Conservation (phyloP, 2,113 vertebrate genomes). For the Clarias batrachus region DNA sequence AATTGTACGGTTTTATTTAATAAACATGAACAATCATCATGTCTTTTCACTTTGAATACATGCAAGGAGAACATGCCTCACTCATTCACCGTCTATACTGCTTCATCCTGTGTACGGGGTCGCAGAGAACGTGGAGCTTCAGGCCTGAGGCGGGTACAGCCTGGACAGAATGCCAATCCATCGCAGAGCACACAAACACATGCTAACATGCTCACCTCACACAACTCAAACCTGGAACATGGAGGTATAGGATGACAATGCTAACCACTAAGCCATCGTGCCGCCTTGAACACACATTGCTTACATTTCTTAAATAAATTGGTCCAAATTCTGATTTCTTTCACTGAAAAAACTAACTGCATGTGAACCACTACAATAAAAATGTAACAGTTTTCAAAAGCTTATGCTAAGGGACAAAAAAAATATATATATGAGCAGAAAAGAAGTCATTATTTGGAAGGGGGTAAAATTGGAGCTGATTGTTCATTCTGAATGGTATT, state of each 20-base stretch:
- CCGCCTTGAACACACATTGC: not conserved
- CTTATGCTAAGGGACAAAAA: not conserved
- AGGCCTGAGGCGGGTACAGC: no score
- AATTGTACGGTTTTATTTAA: not conserved
- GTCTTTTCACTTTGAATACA: not conserved
- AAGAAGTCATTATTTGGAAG: not conserved
- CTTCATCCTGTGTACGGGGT: no score
- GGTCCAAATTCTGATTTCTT: not conserved
- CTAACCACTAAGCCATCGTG: no score
- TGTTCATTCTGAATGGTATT: not conserved
- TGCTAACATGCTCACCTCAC: no score
- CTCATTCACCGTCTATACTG: no score
- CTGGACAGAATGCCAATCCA: no score
- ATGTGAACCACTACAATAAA: not conserved
- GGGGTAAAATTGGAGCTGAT: not conserved
- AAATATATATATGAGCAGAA: not conserved
- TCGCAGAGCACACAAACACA: no score
- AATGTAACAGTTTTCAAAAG: not conserved
- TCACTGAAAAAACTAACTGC: not conserved
- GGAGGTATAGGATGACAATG: no score
- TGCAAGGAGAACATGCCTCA: not conserved
- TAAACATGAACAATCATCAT: not conserved
- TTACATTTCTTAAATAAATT: not conserved
- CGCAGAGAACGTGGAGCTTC: no score
- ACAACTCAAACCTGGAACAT: no score